A percentile compares a stretch with the other conserved stretches of the same genome.
These are phyloP conservation scores for Nomada fucata DNA, from an alignment of 2,888 invertebrate species.

Conservation along the genomic window DNA sequence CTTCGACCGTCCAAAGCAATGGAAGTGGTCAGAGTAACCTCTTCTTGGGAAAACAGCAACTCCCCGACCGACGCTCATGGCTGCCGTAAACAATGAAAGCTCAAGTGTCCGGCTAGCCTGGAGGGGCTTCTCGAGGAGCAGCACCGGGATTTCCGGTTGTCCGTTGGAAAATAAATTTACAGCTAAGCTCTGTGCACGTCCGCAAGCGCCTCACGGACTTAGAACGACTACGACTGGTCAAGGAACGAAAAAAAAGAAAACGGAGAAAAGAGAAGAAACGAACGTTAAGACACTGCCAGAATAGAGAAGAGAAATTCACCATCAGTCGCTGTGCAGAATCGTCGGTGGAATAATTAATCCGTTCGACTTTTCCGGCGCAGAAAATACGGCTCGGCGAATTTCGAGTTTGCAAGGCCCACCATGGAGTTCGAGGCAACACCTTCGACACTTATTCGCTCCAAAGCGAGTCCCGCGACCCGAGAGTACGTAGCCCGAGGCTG, in stretches of 20 bases:
- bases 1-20: constrained; percentile 58
- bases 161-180: constrained; percentile 78
- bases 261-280: constrained; percentile 13
- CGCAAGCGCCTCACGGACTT: constrained; percentile 44
- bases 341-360: too few species aligned
- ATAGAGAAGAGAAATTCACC: constrained; percentile 4
- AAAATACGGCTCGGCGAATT: not conserved
- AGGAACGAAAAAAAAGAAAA: not conserved
- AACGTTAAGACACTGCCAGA: constrained; percentile 49
- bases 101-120: constrained; percentile 73
- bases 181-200: constrained; percentile 72
- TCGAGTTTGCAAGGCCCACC: too few species aligned
- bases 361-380: not conserved
- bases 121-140: constrained; percentile 62
- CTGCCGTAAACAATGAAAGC: constrained; percentile 77
- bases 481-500: too few species aligned
- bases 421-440: too few species aligned
- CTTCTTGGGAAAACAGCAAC: constrained; percentile 56
- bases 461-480: too few species aligned
- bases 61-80: constrained; percentile 21
- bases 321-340: too few species aligned
- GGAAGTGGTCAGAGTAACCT: constrained; percentile 67
- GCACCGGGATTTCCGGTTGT: constrained; percentile 73
- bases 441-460: too few species aligned
- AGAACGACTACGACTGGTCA: not conserved